These are phyloP conservation scores for Arbacia lixula DNA, from an alignment of 53 echinoderm and acorn worm genomes.

Conservation along the genomic window DNA sequence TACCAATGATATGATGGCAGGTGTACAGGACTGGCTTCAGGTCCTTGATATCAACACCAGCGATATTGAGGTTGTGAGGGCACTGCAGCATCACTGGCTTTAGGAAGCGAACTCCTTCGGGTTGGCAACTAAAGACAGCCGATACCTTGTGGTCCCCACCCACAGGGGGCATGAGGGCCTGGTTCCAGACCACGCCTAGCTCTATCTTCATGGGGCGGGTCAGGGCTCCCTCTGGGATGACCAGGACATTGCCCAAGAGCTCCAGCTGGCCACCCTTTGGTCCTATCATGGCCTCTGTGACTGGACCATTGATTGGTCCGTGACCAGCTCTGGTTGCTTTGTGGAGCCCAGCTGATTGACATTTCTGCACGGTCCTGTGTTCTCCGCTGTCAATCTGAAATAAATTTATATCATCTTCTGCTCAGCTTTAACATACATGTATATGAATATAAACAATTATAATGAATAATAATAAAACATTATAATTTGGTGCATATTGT, in stretches of 20 bases:
- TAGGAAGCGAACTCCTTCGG: constrained; percentile 12
- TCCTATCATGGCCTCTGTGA: neutral
- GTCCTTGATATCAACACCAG: neutral
- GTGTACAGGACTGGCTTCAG: constrained; percentile 27
- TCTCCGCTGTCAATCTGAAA: too few relatives aligned
- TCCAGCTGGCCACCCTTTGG: constrained; percentile 22
- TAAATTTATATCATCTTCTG: too few relatives aligned
- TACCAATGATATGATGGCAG: constrained; percentile 19
- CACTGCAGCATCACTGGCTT: neutral
- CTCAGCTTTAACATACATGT: too few relatives aligned
- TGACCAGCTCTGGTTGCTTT: neutral
- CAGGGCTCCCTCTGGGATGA: constrained; percentile 21
- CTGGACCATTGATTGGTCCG: constrained; percentile 12
- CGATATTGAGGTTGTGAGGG: constrained; percentile 9
- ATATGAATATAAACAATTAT: too few relatives aligned
- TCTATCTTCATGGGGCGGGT: neutral
- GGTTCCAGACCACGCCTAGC: constrained; percentile 36
- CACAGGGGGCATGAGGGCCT: neutral
- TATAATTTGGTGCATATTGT: too few relatives aligned
- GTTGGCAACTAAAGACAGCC: constrained; percentile 15
- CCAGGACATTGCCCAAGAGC: constrained; percentile 12
- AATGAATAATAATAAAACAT: too few relatives aligned
- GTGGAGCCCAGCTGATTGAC: too few relatives aligned
- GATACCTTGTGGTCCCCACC: constrained; percentile 3
- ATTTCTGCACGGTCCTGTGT: too few relatives aligned